Evolutionary conservation across 64 coral and sea anemone genomes (phyloP).

Genomic region (Montipora foliosa): DNA sequence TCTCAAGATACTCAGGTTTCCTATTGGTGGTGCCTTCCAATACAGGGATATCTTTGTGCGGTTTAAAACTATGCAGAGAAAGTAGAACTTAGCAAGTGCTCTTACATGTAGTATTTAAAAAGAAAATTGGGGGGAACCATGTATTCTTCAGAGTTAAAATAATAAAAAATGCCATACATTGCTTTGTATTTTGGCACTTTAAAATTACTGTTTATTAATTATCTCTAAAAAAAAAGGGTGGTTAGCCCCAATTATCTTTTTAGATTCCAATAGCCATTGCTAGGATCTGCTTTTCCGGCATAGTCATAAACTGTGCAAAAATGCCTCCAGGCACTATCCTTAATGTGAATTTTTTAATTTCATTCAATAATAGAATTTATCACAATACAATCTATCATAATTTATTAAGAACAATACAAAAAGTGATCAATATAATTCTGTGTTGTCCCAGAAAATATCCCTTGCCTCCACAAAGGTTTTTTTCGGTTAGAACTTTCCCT

Average conservation of each 20-base stretch:
- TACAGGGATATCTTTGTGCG: not conserved
- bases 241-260: not conserved
- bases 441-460: not conserved
- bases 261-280: conserved; percentile 1
- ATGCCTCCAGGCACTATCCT: not conserved
- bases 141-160: not conserved
- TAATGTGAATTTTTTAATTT: too few species aligned
- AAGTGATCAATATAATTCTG: not conserved
- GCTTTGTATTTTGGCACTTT: not conserved
- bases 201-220: conserved; percentile 2
- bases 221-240: conserved; percentile 3
- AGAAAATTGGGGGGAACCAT: not conserved
- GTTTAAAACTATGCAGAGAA: conserved; percentile 7
- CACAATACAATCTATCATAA: not conserved
- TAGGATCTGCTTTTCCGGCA: not conserved
- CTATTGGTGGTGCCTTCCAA: not conserved
- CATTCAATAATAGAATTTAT: too few species aligned
- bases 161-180: conserved; percentile 8
- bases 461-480: not conserved
- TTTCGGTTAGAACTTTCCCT: not conserved
- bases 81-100: not conserved
- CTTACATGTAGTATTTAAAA: conserved; percentile 1
- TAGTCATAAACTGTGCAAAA: conserved; percentile 7
- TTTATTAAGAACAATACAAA: conserved; percentile 9
- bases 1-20: conserved; percentile 2